Evolutionary conservation across 2,797 vertebrate genomes (phyloP), one percentile per base, ranked within the genome.

Genomic region (Enteromius paludinosus): DNA sequence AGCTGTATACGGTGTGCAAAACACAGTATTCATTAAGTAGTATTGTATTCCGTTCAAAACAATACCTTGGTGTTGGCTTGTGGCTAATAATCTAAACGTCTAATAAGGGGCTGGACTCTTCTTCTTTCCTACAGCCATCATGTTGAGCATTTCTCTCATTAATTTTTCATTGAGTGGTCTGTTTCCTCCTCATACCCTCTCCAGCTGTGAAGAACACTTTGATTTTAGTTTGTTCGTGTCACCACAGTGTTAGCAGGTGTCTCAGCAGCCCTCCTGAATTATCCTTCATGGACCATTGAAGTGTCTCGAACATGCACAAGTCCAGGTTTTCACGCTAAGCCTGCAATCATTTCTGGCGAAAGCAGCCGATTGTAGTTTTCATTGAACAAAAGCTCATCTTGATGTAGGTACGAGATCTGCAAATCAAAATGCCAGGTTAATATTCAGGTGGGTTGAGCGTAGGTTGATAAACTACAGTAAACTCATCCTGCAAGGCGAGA

Each of bases 191-290:
- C 74, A 64, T 77, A 62, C 52, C 25, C 74, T 77, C 74, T 20
- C 74, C 74, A 77, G 74, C 56, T 77, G 74, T 62, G 74, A 77
- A 64, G 56, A 64, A 76, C 25, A 64, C 59, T 77, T 77, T 77
- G 74, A 62, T 64, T 77, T 77, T 64, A 59, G 59, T 64, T 47
- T 47, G 74, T 47, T 77, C 74, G 8, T 77, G 74, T 77, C 74
- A 77, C 38, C 74, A 43, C 62, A 45, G 59, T 64, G 56, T 77
- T 77, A 43, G 74, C 74, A 77, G 74, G 74, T 77, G 59, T 77
- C 74, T 25, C 54, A 61, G 54, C 73, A 75, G 73, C 35, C 9
- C 59, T 64, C 23, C 25, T 62, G 56, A 64, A 77, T 77, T 77
- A 43, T 77, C 59, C 59, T 77, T 77, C 74, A 77, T 77, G 59